Base-by-base conservation (phyloP, 2,797 vertebrate genomes). In the Lacerta bilineata region DNA sequence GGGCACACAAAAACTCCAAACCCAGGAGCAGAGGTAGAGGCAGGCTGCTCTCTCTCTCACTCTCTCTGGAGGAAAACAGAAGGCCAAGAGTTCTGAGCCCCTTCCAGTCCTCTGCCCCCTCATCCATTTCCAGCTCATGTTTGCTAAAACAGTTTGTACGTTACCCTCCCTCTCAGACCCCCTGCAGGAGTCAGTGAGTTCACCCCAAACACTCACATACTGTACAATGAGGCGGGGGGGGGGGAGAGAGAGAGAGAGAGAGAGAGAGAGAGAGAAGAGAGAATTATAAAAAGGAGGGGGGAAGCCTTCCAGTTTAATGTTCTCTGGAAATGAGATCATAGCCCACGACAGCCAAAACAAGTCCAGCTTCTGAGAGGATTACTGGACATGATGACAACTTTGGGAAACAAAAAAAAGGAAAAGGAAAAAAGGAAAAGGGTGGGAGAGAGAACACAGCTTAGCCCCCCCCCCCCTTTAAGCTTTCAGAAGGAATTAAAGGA, bases 311-410 rank as follows among this genome's bases (percentile, higher is more conserved):
- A 50, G 69, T 81, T 81, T 76, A 80, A 76, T 84, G 89, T 87
- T 76, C 86, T 84, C 68, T 0, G 61, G 74, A 82, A 29, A 90
- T 90, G 89, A 90, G 89, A 81, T 90, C 89, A 90, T 68, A 68
- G 76, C 43, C 18, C 33, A 68, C 33, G 13, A 77, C 82, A 85
- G 86, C 82, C 71, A 81, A 87, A 84, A 80, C 76, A 85, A 85
- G 79, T 69, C 80, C 68, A 36, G 82, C 61, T 90, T 90, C 78
- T 81, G 76, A 81, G 86, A 36, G 69, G 86, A 90, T 90, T 90
- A 84, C 89, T 87, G 86, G 86, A 87, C 85, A 81, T 43, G 86
- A 90, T 76, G 89, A 90, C 81, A 90, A 80, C 41, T 84, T 89
- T 33, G 55, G 39, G 55, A 83, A 77, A 66, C 64, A 36, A 59